These are phyloP conservation scores for Sthenelais limicola DNA, from an alignment of 2,888 invertebrate species.

Conservation along the genomic window DNA sequence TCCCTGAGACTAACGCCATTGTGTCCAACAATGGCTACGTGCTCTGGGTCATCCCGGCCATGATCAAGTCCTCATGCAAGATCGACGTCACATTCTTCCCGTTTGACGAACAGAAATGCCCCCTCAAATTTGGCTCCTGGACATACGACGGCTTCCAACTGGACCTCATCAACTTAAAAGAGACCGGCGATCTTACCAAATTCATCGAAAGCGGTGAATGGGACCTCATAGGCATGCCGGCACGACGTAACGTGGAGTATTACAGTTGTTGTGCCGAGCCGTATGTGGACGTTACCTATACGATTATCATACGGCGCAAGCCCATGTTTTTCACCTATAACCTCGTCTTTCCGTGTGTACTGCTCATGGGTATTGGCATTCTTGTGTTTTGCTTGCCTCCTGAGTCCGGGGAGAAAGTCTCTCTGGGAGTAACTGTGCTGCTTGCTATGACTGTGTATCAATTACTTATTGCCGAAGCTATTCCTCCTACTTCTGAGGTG, in stretches of 20 bases:
- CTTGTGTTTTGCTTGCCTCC: constrained; percentile 63
- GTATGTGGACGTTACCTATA: constrained; percentile 54
- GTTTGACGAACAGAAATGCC: constrained; percentile 96
- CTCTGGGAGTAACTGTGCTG: constrained; percentile 63
- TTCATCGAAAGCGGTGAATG: constrained; percentile 51
- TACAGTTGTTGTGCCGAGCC: constrained; percentile 52
- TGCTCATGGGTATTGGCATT: constrained; percentile 57
- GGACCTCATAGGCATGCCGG: constrained; percentile 52
- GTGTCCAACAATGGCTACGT: constrained; percentile 49
- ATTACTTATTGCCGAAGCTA: constrained; percentile 64
- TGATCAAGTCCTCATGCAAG: constrained; percentile 52
- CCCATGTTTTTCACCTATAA: constrained; percentile 63
- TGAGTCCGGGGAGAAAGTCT: constrained; percentile 64
- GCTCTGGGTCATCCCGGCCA: constrained; percentile 52
- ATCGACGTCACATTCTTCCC: constrained; percentile 57
- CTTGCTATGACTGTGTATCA: constrained; percentile 67
- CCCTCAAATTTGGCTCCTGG: constrained; percentile 89
- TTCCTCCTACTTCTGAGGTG: constrained; percentile 66
- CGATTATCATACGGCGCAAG: constrained; percentile 49
- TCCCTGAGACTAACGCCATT: constrained; percentile 52
- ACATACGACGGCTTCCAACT: constrained; percentile 77
- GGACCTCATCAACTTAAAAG: constrained; percentile 56
- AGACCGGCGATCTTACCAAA: constrained; percentile 48
- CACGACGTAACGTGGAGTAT: constrained; percentile 49
- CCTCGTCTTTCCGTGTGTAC: constrained; percentile 61